Evolutionary conservation across 1,140 invertebrate species (phyloP).

Genomic region (Acyrthosiphon pisum): DNA sequence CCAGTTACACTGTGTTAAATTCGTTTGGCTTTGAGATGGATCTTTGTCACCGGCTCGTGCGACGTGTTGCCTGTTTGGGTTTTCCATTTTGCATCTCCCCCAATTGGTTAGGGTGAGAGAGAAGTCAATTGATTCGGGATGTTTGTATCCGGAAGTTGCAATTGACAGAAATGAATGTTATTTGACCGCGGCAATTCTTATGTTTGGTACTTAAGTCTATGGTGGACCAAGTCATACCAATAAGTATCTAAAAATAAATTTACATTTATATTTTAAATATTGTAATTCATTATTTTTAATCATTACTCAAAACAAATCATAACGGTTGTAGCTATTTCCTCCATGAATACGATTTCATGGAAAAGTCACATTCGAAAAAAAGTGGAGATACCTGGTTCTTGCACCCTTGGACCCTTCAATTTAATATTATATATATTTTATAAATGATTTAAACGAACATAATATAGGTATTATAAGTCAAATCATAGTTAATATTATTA

Average conservation of each 20-base stretch:
- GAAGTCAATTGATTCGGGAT: not conserved
- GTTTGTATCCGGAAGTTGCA: not conserved
- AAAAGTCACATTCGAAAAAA: too few species aligned
- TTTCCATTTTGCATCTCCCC: too few species aligned
- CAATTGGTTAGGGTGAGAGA: not conserved
- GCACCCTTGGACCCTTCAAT: too few species aligned
- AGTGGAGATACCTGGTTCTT: too few species aligned
- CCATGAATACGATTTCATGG: too few species aligned
- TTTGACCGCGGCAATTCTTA: not conserved
- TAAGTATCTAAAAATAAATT: not conserved
- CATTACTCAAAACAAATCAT: not conserved
- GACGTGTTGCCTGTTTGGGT: not conserved
- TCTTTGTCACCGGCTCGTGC: not conserved
- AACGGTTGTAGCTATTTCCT: too few species aligned
- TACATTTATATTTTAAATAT: not conserved
- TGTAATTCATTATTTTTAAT: not conserved
- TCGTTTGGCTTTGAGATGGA: too few species aligned
- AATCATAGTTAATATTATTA: not conserved
- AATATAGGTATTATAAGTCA: not conserved
- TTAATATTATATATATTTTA: too few species aligned
- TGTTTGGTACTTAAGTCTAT: not conserved
- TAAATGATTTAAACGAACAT: not conserved
- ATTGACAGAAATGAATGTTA: not conserved
- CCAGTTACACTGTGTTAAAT: too few species aligned
- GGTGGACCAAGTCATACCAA: not conserved